A percentile compares a stretch with the other conserved stretches of the same genome.
Conservation (phyloP, 2,888 invertebrate species). For the Eurytoma adleriae region DNA sequence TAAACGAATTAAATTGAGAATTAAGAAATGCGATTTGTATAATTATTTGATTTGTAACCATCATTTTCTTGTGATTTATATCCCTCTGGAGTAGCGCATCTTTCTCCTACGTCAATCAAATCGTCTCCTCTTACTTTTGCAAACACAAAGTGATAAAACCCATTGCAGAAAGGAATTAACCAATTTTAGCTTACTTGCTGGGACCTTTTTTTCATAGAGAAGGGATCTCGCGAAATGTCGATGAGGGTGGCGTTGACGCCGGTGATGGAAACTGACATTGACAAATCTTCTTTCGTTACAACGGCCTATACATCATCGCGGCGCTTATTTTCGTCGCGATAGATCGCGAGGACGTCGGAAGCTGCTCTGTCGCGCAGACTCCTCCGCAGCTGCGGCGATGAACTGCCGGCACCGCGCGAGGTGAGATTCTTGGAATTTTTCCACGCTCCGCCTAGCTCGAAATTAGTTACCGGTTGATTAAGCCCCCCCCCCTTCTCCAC, state of each 20-base stretch:
- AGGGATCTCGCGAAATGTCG: not conserved
- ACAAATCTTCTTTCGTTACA: constrained; percentile 67
- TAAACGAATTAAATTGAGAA: too few relatives aligned
- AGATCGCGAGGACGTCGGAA: not conserved
- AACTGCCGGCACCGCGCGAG: constrained; percentile 15
- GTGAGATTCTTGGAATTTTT: constrained; percentile 49
- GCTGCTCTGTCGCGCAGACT: not conserved
- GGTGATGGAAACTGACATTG: constrained; percentile 67
- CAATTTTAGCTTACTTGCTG: not conserved
- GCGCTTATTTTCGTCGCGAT: constrained; percentile 29
- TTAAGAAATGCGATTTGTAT: too few relatives aligned
- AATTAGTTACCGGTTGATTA: constrained; percentile 52
- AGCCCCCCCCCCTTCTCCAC: not conserved
- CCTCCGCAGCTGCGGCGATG: not conserved
- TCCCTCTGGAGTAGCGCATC: too few relatives aligned
- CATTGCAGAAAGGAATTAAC: not conserved
- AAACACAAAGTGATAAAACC: too few relatives aligned
- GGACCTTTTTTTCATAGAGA: not conserved
- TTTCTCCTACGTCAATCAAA: too few relatives aligned
- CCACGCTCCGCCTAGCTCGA: constrained; percentile 14
- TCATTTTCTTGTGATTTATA: too few relatives aligned
- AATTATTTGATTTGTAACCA: too few relatives aligned
- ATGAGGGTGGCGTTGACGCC: not conserved
- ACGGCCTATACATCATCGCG: constrained; percentile 65
- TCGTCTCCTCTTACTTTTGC: too few relatives aligned